Conservation (phyloP, 2,888 invertebrate species). For the Trissoscelio sp. region DNA sequence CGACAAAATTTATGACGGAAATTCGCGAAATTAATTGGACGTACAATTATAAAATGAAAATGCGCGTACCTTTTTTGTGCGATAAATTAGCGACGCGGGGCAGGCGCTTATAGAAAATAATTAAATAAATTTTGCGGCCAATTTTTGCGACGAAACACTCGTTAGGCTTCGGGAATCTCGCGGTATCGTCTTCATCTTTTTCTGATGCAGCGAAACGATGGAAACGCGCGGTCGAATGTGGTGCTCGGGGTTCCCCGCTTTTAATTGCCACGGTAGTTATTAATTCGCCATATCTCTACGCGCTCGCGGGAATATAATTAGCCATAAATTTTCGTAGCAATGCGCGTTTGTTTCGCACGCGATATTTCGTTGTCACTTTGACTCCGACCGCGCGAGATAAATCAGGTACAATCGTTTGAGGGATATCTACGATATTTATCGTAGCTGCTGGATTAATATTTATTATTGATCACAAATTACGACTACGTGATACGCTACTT, state of each 20-base stretch:
- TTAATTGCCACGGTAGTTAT: constrained; percentile 64
- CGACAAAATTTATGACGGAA: constrained; percentile 25
- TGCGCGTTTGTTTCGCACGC: constrained; percentile 48
- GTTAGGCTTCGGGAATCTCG: constrained; percentile 34
- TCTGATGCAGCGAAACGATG: constrained; percentile 49
- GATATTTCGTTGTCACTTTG: constrained; percentile 62
- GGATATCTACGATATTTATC: constrained; percentile 60
- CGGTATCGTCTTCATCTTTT: constrained; percentile 41
- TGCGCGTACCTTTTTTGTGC: neutral
- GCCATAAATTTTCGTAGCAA: constrained; percentile 62
- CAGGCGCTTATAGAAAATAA: constrained; percentile 25
- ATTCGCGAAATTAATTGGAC: constrained; percentile 44
- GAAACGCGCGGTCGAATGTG: constrained; percentile 27
- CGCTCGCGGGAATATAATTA: constrained; percentile 59
- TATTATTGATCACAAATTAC: constrained; percentile 35
- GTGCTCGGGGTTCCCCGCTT: constrained; percentile 33
- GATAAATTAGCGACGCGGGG: constrained; percentile 2
- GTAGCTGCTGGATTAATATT: constrained; percentile 33
- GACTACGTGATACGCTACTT: neutral
- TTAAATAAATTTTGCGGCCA: constrained; percentile 28
- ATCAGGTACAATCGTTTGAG: constrained; percentile 45
- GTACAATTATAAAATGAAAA: constrained; percentile 7
- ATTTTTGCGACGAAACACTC: constrained; percentile 18
- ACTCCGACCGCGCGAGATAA: constrained; percentile 57
- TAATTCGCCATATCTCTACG: constrained; percentile 54